Evolutionary conservation across 2,888 invertebrate species (phyloP).

Genomic region (Priocnemis perturbator): DNA sequence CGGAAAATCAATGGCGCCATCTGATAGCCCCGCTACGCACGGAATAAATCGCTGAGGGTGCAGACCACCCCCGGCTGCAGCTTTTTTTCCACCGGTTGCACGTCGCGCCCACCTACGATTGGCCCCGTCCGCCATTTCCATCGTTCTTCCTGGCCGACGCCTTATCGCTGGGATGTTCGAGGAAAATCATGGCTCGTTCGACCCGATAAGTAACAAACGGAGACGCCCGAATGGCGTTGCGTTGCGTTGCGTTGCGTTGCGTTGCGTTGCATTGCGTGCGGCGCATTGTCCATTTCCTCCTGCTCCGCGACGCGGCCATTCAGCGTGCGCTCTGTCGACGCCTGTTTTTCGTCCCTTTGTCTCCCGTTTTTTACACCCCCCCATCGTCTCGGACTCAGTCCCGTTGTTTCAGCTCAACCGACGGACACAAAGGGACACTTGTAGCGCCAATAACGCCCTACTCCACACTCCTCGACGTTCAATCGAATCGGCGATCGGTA

Average conservation of each 20-base stretch:
- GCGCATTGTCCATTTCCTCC: not conserved
- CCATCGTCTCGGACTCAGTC: not conserved
- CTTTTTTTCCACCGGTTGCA: conserved; percentile 2
- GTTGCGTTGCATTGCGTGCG: not conserved
- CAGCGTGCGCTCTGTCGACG: not conserved
- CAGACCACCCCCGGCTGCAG: not conserved
- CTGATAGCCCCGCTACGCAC: conserved; percentile 24
- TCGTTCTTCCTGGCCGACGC: conserved; percentile 14
- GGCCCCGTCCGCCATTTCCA: conserved; percentile 30
- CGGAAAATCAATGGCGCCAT: conserved; percentile 32
- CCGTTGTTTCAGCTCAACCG: too few species aligned
- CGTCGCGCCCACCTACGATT: conserved; percentile 20
- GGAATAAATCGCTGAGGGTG: conserved; percentile 25
- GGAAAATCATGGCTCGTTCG: conserved; percentile 34
- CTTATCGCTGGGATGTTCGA: conserved; percentile 27
- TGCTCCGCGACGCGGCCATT: too few species aligned
- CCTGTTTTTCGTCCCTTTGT: not conserved
- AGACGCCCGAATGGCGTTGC: conserved; percentile 22
- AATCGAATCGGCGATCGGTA: conserved; percentile 6
- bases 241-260: too few species aligned
- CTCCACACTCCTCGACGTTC: too few species aligned
- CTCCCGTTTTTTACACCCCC: not conserved
- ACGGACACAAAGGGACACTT: too few species aligned
- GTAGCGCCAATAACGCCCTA: too few species aligned
- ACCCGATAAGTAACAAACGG: conserved; percentile 24